Evolutionary conservation across 1,140 invertebrate species (phyloP).

Genomic region (Oryzaephilus surinamensis): DNA sequence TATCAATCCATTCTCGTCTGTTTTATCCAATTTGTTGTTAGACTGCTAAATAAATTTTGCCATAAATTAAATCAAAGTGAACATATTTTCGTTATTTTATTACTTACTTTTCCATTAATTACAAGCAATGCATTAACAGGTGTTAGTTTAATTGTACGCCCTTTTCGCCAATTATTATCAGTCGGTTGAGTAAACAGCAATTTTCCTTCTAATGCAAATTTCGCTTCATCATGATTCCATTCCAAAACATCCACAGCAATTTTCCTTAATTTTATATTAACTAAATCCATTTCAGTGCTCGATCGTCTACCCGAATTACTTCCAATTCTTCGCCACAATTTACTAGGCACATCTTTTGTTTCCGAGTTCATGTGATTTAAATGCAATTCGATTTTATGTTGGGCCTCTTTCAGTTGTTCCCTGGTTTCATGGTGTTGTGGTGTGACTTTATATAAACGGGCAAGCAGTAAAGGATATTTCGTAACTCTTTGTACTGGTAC

Average conservation of each 20-base stretch:
- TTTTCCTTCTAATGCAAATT: slow-evolving; percentile 78
- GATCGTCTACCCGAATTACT: slow-evolving; percentile 62
- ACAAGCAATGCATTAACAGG: slow-evolving; percentile 80
- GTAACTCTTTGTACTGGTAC: slow-evolving; percentile 82
- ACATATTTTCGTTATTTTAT: no score
- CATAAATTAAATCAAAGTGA: neutral
- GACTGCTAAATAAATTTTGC: neutral
- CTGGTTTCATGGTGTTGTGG: slow-evolving; percentile 66
- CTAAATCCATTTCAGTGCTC: slow-evolving; percentile 69
- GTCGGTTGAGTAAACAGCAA: slow-evolving; percentile 76
- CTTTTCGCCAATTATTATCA: slow-evolving; percentile 81
- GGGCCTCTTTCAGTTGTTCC: slow-evolving; percentile 66
- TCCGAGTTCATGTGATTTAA: slow-evolving; percentile 92
- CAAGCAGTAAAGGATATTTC: slow-evolving; percentile 86
- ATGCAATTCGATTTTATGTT: slow-evolving; percentile 85
- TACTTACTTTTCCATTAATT: slow-evolving; percentile 68
- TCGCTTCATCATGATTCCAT: slow-evolving; percentile 85
- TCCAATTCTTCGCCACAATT: slow-evolving; percentile 79
- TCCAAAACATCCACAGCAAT: slow-evolving; percentile 86
- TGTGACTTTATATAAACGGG: slow-evolving; percentile 84
- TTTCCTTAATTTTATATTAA: slow-evolving; percentile 79
- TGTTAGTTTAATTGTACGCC: slow-evolving; percentile 76
- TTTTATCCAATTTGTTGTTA: slow-evolving; percentile 15
- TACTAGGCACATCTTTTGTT: slow-evolving; percentile 82
- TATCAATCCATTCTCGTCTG: slow-evolving; percentile 35